Evolutionary conservation across 1,140 invertebrate genomes (phyloP), one percentile per base, ranked within the genome.

Genomic region (Cydia splendana): DNA sequence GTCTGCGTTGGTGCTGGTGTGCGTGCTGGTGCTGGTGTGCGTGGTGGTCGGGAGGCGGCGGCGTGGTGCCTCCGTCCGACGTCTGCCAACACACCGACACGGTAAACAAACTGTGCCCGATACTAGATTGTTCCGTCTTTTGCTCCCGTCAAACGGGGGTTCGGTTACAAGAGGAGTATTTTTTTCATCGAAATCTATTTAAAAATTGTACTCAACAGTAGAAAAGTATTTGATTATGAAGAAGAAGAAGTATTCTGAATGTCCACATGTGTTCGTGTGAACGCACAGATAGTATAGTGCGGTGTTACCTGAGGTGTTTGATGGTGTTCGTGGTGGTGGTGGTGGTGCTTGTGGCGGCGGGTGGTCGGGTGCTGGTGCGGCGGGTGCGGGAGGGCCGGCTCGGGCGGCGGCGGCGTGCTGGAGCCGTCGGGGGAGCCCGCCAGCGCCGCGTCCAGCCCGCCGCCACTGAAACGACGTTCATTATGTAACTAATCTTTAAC

Each of bases 31-130:
- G 57, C 30, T 34, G 34, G 34, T 34, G 34, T 34, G 30, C 38
- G 75, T 34, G 45, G 5, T 79, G 84, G 53, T 85, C 85, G 7
- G 87, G 85, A 13, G 80, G 85, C 65, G 86, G 86, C 9, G 87
- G 87, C 2, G 86, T 85, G 69, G 82, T 82, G 75, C 85, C 84
- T 42, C 84, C 87, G 30, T 84, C 81, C 6, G 81, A 79, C 69
- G 82, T 85, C 81, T 85, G 79, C 51, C 10, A 4, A 24, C 30
- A 4, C 30, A 30, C 24, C 24, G 24, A 24, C 24, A 24, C 24
- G 24, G 0, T 24, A 24, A 24, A 24, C 30, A 30, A 30, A 30
- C 30, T 30, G 30, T 30, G 2, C 24, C 24, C 24, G 24, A 30
- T 30, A 30, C 30, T 24, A 24, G 24, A 24, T 24, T 24, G 24